Conservation (phyloP, 2,797 vertebrate species). For the Cuniculus paca region DNA sequence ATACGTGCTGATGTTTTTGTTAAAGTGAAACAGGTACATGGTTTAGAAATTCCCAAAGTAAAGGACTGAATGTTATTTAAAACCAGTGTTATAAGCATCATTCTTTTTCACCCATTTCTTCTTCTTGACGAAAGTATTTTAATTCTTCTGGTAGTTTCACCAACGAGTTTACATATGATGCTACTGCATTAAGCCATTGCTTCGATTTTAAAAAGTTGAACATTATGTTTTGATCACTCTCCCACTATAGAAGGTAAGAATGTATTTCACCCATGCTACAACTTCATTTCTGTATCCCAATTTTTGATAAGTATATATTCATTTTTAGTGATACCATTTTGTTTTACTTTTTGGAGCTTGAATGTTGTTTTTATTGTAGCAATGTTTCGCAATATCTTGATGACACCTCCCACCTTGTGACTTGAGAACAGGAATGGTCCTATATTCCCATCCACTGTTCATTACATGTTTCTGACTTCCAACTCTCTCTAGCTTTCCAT, state of each 20-base stretch:
- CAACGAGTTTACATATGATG: not conserved
- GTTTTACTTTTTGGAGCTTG: not conserved
- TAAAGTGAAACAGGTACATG: conserved; percentile 14
- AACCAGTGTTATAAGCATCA: not conserved
- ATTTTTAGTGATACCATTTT: not conserved
- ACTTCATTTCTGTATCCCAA: not conserved
- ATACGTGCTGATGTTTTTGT: not conserved
- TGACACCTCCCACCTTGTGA: not conserved
- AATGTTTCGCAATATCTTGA: not conserved
- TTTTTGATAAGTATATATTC: not conserved
- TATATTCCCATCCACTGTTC: not conserved
- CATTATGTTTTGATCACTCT: not conserved
- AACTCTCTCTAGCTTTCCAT: not conserved
- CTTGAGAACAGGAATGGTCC: not conserved
- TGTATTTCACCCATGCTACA: not conserved
- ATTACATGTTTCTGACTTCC: not conserved
- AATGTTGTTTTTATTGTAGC: not conserved
- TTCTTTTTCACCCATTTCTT: not conserved
- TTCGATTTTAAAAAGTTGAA: not conserved
- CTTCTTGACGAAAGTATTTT: not conserved
- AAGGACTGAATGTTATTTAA: not conserved
- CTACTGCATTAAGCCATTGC: not conserved
- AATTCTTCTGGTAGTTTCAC: not conserved
- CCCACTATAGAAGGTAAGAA: not conserved
- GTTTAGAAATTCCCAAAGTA: not conserved